Evolutionary conservation across 2,113 vertebrate species (phyloP), one percentile per base, ranked within the genome.

Genomic region (Indicator maculatus): DNA sequence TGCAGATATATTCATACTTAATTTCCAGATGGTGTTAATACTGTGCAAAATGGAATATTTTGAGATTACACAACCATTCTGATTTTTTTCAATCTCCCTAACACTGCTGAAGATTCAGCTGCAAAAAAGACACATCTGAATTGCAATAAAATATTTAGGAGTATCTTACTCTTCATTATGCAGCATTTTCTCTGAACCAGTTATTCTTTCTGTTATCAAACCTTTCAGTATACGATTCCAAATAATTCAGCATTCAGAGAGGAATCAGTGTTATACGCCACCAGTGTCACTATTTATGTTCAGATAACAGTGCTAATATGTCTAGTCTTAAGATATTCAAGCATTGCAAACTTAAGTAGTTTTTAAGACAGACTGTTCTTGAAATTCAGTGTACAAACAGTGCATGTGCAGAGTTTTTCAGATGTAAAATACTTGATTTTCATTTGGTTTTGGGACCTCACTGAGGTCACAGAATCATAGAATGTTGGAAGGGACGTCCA

Each of bases 1-100:
- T 85, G 65, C 60, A 91, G 27, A 36, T 50, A 38, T 65, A 70
- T 73, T 91, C 16, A 74, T 79, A 92, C 71, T 87, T 89, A 53
- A 76, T 79, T 64, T 23, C 36, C 24, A 64, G 4, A 4, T 60
- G 41, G 21, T 52, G 41, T 66, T 89, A 66, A 56, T 56, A n/a
- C 75, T 70, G 21, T 73, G 45, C 87, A 38, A 87, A 50, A 65
- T 36, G 8, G 52, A 33, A 71, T 91, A 76, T 70, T 91, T 28
- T 85, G 52, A 74, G 52, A 77, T 86, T 83, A 71, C 47, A 58
- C 7, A 45, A 18, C 52, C 28, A 55, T 85, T 76, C 20, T 11
- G 28, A 63, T 44, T 0, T 23, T 71, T 60, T 82, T 82, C 12
- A 14, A 16, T 44, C 52, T 45, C 24, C 65, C 44, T 65, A 18